Percentiles rank a stretch among this genome's conserved stretches.
Conservation (phyloP, 2,888 invertebrate species). For the Pristionchus fissidentatus region DNA sequence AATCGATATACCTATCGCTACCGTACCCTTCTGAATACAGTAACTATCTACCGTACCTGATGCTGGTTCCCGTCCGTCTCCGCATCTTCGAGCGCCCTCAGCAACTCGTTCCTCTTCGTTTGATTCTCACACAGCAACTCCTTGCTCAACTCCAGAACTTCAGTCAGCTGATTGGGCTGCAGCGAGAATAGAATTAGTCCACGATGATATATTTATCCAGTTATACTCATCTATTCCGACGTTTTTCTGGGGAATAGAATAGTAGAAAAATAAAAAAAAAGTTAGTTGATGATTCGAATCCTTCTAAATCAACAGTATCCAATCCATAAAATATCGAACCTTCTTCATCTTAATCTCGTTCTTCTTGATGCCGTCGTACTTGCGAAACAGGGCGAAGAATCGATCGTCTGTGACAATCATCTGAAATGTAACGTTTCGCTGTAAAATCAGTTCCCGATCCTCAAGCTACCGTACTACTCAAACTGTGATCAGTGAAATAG, state of each 20-base stretch:
- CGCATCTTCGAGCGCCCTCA: conserved; percentile 55
- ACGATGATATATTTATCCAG: too few species aligned
- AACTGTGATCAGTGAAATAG: not conserved
- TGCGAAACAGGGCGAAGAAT: conserved; percentile 96
- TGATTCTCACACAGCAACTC: conserved; percentile 80
- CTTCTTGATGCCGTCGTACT: conserved; percentile 93
- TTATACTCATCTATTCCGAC: too few species aligned
- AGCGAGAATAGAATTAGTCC: not conserved
- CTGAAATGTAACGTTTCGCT: conserved; percentile 32
- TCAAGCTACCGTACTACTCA: not conserved
- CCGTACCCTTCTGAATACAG: too few species aligned
- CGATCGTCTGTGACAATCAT: conserved; percentile 69
- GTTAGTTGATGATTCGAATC: not conserved
- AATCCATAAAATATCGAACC: conserved; percentile 10
- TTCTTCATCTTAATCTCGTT: conserved; percentile 87
- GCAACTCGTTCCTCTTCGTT: conserved; percentile 57
- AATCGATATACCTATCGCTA: too few species aligned
- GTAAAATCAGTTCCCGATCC: not conserved
- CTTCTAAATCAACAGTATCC: not conserved
- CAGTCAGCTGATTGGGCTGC: conserved; percentile 92
- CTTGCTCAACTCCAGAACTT: conserved; percentile 95
- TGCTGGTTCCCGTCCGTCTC: conserved; percentile 28
- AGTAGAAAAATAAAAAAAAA: too few species aligned
- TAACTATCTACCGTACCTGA: not conserved
- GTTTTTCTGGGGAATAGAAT: too few species aligned